Evolutionary conservation across 2,888 invertebrate genomes (phyloP), one percentile per base, ranked within the genome.

Genomic region (Eupithecia exiguata): DNA sequence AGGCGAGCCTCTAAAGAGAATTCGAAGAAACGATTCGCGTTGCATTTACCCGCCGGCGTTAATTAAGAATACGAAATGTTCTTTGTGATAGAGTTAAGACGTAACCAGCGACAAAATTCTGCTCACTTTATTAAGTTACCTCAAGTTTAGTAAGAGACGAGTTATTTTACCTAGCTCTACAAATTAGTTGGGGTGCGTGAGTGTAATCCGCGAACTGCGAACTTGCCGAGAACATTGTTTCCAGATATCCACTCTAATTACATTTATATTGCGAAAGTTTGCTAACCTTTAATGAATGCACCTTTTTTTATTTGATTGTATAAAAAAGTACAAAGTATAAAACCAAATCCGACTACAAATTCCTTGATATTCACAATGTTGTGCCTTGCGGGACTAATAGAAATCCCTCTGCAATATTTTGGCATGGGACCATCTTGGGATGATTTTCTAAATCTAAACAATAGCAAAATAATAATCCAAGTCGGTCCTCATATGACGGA

Each of bases 51-150:
- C 90, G 83, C 83, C 81, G 89, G 93, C 92, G 84, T 86, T 91
- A 92, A 93, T 93, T 93, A 93, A 91, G 91, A 89, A 89, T 90
- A 88, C 90, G 89, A 88, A 91, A 89, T 88, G 87, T 87, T 88
- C 89, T 89, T 89, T 90, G 90, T 89, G 85, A 88, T 87, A 85
- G 87, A 88, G 87, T 89, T 88, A 87, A 88, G 86, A 84, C 84
- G 84, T 87, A 84, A 83, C 84, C 84, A 82, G 81, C 84, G 84
- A 87, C 85, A 87, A 88, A 89, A 87, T 87, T 86, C 84, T 82
- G 82, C 84, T 84, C 84, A 84, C 81, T 85, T 85, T 85, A 85
- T 84, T 86, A 83, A 84, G 83, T 84, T 85, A 84, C 82, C 82
- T 80, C 77, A 75, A 84, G 82, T 83, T 83, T 82, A 78, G 80